Evolutionary conservation across 2,888 invertebrate species (phyloP).

Genomic region (Metalampra italica): DNA sequence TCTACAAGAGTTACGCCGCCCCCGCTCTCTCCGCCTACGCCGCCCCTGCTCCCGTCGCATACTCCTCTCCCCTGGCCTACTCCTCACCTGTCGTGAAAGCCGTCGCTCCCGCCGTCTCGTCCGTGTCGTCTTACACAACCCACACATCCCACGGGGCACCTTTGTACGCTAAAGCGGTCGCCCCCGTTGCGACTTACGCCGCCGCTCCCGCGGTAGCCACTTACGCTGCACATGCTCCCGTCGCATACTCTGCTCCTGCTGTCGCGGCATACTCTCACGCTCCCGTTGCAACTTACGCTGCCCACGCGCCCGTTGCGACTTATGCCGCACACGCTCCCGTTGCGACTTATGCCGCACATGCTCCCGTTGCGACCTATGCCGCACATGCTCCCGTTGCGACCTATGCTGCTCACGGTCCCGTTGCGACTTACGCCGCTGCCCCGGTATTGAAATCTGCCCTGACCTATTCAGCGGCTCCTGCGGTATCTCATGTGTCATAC

Average conservation of each 20-base stretch:
- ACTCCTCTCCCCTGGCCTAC: conserved; percentile 33
- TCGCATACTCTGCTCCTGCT: conserved; percentile 12
- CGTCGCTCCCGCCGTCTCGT: conserved; percentile 41
- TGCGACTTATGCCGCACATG: conserved; percentile 43
- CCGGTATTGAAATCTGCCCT: conserved; percentile 16
- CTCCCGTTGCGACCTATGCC: conserved; percentile 29
- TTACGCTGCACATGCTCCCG: conserved; percentile 25
- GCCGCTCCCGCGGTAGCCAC: conserved; percentile 15
- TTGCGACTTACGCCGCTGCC: conserved; percentile 30
- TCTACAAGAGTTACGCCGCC: conserved; percentile 24
- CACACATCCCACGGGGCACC: conserved; percentile 29
- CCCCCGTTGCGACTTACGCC: conserved; percentile 7
- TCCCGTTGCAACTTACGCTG: conserved; percentile 28
- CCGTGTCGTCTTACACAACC: conserved; percentile 28
- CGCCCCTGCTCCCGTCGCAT: conserved; percentile 17
- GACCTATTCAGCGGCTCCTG: conserved; percentile 75
- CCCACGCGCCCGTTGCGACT: conserved; percentile 19
- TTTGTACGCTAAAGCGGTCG: conserved; percentile 22
- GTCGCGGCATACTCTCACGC: conserved; percentile 25
- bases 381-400: conserved; percentile 36
- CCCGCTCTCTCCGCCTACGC: conserved; percentile 28
- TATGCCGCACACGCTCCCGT: conserved; percentile 30
- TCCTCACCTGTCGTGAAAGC: conserved; percentile 55
- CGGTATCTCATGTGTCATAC: conserved; percentile 82
- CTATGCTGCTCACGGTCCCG: conserved; percentile 14